phyloP scores from a whole-genome alignment of 2,797 vertebrate genomes.

The Xiphorhynchus erythropygius region DNA sequence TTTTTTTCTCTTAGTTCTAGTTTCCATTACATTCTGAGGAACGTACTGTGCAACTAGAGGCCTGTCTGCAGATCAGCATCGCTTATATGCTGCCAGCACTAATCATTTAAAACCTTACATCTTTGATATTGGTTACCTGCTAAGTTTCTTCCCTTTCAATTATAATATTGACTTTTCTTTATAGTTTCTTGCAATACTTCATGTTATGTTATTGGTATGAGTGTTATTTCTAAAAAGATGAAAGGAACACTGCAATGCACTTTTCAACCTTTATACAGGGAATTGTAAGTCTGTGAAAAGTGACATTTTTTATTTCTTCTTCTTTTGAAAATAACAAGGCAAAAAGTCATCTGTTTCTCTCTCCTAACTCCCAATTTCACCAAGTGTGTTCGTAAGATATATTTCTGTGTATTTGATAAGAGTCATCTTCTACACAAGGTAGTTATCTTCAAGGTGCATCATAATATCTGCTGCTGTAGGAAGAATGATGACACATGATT shows the following conservation, averaged over 20 bases:
- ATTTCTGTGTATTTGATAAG: not conserved
- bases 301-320: not conserved
- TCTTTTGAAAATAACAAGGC: not conserved
- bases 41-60: not conserved
- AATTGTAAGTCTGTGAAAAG: not conserved
- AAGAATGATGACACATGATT: not conserved
- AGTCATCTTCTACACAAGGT: not conserved
- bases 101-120: slow-evolving; percentile 37
- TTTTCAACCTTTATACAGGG: not conserved
- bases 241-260: not conserved
- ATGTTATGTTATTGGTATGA: not conserved
- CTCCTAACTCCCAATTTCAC: not conserved
- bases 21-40: slow-evolving; percentile 43
- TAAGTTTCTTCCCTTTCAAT: slow-evolving; percentile 51
- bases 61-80: slow-evolving; percentile 16
- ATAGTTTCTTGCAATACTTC: not conserved
- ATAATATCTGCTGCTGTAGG: not conserved
- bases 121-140: slow-evolving; percentile 33
- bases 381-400: not conserved
- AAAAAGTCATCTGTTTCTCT: not conserved
- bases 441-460: not conserved
- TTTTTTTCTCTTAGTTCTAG: slow-evolving; percentile 47
- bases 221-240: slow-evolving; percentile 6
- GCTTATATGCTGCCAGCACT: slow-evolving; percentile 37
- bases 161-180: slow-evolving; percentile 55